Base-by-base conservation (phyloP, 2,797 vertebrate genomes). In the Anas georgica region DNA sequence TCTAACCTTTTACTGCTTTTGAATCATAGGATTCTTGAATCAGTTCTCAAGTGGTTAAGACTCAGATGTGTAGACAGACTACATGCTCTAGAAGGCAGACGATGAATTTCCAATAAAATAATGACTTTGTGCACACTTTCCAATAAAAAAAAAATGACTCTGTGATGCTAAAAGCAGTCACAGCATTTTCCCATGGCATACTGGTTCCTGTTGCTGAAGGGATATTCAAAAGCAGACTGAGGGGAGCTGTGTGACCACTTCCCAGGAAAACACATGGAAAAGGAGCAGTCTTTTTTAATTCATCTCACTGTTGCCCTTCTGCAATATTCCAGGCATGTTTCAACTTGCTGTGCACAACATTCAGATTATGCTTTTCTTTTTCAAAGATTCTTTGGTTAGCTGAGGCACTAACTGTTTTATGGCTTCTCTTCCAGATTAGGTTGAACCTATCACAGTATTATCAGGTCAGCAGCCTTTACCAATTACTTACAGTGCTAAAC, bases 391-490 rank as follows among this genome's bases (percentile, higher is more conserved):
- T 86, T 12, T 81, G 66, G 63, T 86, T 89, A 91, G 82, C 45
- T 88, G 79, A 73, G 23, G 69, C 82, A 85, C 52, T 56, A 87
- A 80, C 87, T 33, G 26, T 92, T 92, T 59, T 39, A 46, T 22
- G 54, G 72, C 68, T 60, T 90, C 55, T 41, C 91, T 92, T 95
- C 76, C 76, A 94, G 66, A 77, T 93, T 66, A 86, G 59, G 35
- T 66, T 91, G 69, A 92, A 83, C 55, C 54, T 83, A 79, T 54
- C 70, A 37, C 37, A 75, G 62, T 55, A 81, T 66, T 81, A 89
- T 22, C 76, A 87, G 82, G 69, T 93, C 94, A 96, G 82, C 84
- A 93, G 83, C 52, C 90, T 91, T 81, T 54, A 91, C 50, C 91
- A 75, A 62, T 89, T 77, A 92, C 68, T 92, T 75, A 68, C 63